Conservation (phyloP, 2,113 vertebrate genomes). For the Pithys albifrons region DNA sequence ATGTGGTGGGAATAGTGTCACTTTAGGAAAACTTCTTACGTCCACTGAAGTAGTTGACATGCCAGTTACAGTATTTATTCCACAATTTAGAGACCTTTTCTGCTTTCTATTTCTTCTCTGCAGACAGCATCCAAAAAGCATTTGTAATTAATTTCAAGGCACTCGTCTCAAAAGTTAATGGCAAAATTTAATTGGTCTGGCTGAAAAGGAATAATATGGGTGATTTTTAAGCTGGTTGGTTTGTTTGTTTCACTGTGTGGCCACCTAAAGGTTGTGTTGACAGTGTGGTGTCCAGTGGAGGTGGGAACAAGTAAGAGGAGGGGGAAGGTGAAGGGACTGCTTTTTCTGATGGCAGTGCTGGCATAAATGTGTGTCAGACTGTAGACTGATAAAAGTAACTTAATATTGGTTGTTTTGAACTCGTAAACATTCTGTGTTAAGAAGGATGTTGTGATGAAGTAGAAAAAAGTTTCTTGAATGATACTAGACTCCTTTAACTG, state of each 20-base stretch:
- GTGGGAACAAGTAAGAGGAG: not conserved
- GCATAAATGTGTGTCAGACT: not conserved
- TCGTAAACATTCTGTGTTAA: not conserved
- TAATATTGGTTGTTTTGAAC: not conserved
- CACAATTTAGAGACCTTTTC: not conserved
- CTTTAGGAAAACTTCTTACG: not conserved
- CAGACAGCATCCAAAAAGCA: not conserved
- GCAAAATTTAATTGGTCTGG: not conserved
- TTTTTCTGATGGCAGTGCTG: not conserved
- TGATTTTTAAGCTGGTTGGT: not conserved
- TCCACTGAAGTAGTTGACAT: not conserved
- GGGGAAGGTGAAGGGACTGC: not conserved
- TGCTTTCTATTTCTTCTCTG: not conserved
- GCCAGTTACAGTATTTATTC: not conserved
- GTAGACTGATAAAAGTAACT: not conserved
- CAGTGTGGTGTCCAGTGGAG: not conserved
- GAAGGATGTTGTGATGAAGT: not conserved
- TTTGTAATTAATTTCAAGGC: not conserved
- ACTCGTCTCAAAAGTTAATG: not conserved
- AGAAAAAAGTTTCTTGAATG: not conserved
- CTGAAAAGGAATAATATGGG: not conserved
- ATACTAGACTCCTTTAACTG: not conserved
- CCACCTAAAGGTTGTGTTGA: not conserved
- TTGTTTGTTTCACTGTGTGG: not conserved
- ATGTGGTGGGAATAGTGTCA: not conserved